Percentiles rank a stretch among this genome's conserved stretches.
These are phyloP conservation scores for Siphamia tubifer DNA, from an alignment of 2,113 vertebrate genomes.

Conservation along the genomic window DNA sequence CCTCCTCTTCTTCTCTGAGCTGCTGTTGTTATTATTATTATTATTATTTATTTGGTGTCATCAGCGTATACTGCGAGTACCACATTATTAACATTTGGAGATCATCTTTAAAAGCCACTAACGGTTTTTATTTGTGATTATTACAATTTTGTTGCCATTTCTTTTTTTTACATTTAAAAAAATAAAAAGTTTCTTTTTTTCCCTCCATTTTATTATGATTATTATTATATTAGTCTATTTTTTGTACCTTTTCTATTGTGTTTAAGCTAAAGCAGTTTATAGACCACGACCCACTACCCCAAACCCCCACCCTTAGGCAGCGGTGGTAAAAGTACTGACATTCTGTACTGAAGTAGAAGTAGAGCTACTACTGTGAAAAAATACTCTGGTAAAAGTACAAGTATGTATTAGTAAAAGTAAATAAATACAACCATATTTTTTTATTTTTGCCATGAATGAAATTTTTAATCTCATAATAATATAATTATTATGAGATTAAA, in stretches of 20 bases:
- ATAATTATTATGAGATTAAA: no score
- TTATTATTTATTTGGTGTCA: conserved; percentile 76
- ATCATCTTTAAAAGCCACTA: conserved; percentile 65
- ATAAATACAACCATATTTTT: no score
- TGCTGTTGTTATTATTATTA: no score
- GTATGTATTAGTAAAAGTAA: no score
- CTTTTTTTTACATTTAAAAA: conserved; percentile 66
- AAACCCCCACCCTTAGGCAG: no score
- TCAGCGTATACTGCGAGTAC: conserved; percentile 56
- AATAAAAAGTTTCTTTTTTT: conserved; percentile 49
- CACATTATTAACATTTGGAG: conserved; percentile 50
- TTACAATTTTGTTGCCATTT: conserved; percentile 58
- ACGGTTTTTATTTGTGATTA: conserved; percentile 62
- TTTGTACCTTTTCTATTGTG: conserved; percentile 40
- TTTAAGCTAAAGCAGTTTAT: conserved; percentile 19
- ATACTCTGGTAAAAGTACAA: no score
- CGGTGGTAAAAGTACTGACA: no score
- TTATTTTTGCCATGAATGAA: no score
- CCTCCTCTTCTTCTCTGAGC: no score
- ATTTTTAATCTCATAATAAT: no score
- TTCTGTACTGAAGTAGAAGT: no score
- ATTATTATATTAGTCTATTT: conserved; percentile 46
- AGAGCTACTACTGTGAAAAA: no score
- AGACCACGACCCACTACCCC: conserved; percentile 13
- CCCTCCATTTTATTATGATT: conserved; percentile 48